Evolutionary conservation across 2,113 vertebrate genomes (phyloP).

Genomic region (Otolemur garnettii): DNA sequence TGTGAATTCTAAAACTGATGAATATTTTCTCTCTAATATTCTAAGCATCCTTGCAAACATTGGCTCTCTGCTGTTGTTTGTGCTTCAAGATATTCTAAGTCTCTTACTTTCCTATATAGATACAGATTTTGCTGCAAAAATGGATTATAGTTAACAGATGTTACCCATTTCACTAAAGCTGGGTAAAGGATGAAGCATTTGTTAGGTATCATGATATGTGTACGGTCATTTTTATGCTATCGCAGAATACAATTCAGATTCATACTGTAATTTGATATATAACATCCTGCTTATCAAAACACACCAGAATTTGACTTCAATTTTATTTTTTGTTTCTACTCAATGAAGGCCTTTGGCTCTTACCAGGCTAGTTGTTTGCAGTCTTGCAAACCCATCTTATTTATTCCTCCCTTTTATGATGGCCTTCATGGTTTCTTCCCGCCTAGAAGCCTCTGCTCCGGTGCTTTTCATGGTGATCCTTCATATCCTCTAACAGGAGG

Average conservation of each 20-base stretch:
- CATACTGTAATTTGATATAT: not conserved
- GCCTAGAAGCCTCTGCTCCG: not conserved
- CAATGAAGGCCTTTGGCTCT: not conserved
- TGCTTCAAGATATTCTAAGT: constrained; percentile 20
- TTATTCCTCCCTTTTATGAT: not conserved
- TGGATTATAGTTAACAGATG: not conserved
- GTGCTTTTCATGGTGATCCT: not conserved
- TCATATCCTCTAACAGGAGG: not conserved
- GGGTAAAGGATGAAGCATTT: not conserved
- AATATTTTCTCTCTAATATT: constrained; percentile 30
- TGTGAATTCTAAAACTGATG: not conserved
- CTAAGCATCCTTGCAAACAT: constrained; percentile 4
- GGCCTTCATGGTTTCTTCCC: not conserved
- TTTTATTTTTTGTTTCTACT: constrained; percentile 32
- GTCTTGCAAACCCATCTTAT: not conserved
- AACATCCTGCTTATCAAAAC: not conserved
- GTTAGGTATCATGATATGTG: not conserved
- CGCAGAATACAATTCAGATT: constrained; percentile 37
- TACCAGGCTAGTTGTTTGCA: not conserved
- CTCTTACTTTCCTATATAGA: not conserved
- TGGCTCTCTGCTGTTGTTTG: constrained; percentile 3
- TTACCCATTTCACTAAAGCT: not conserved
- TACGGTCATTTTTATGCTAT: constrained; percentile 16
- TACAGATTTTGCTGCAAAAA: constrained; percentile 17
- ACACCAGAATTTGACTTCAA: not conserved